phyloP scores from a whole-genome alignment of 2,113 vertebrate species.

The Mustela nigripes region DNA sequence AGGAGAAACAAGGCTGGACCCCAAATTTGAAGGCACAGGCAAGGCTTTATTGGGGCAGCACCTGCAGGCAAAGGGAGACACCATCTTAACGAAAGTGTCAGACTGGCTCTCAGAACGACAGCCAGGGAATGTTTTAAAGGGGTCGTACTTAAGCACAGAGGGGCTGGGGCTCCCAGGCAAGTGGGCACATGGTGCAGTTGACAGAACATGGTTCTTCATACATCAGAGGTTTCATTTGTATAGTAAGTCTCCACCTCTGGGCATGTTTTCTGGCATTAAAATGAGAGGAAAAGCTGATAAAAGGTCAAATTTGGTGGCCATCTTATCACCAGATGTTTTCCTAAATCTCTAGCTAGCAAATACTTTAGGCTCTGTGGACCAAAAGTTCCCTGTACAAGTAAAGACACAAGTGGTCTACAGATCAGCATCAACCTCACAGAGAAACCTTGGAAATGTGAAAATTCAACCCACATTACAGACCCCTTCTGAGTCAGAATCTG shows the following conservation, averaged over 20 bases:
- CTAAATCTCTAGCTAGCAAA: background rate
- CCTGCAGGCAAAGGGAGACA: background rate
- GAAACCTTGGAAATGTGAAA: conserved; percentile 10
- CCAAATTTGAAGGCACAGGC: background rate
- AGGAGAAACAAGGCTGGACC: background rate
- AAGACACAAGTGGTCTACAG: background rate
- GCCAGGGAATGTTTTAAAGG: background rate
- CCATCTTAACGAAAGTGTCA: background rate
- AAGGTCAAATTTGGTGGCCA: background rate
- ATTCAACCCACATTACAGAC: background rate
- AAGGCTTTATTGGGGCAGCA: background rate
- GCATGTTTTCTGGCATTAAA: background rate
- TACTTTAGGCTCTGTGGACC: background rate
- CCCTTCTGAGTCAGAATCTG: background rate
- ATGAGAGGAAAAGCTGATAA: background rate
- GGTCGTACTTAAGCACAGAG: background rate
- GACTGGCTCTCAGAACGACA: background rate
- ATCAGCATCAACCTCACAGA: background rate
- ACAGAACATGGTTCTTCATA: background rate
- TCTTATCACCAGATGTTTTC: conserved; percentile 13
- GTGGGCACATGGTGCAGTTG: rapidly evolving
- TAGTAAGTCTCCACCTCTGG: background rate
- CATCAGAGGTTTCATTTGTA: background rate
- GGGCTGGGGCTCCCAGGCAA: background rate
- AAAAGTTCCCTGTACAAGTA: background rate